Conservation (phyloP, 2,113 vertebrate genomes). For the Ivindomyrus marchei region DNA sequence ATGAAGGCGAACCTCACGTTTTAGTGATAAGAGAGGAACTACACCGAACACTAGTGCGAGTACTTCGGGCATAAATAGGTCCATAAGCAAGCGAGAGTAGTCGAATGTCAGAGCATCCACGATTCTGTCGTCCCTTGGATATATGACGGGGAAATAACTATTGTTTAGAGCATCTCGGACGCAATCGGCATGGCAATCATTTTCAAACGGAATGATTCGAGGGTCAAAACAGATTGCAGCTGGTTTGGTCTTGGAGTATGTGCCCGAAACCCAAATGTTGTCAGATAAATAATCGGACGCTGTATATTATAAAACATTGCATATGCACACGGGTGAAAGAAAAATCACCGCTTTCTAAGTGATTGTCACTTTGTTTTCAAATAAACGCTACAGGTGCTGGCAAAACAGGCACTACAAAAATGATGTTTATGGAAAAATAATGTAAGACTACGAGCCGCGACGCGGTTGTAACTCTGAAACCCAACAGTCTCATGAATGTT, state of each 20-base stretch:
- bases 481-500: conserved; percentile 2
- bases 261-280: conserved; percentile 45
- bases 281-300: conserved; percentile 35
- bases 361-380: conserved; percentile 42
- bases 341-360: conserved; percentile 53
- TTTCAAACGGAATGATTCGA: neutral
- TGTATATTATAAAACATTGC: conserved; percentile 36
- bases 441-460: conserved; percentile 21
- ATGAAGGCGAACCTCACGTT: conserved; percentile 48
- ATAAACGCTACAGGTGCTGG: conserved; percentile 39
- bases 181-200: neutral
- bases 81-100: neutral
- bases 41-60: conserved; percentile 22
- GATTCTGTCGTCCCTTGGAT: neutral
- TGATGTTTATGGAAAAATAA: conserved; percentile 39
- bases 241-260: conserved; percentile 4
- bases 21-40: neutral
- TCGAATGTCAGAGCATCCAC: neutral
- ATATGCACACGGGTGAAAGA: conserved; percentile 23
- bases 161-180: neutral
- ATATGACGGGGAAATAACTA: neutral
- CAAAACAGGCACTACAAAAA: conserved; percentile 48
- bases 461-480: neutral
- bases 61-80: neutral
- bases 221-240: neutral